Percentiles rank a stretch among this genome's conserved stretches.
Conservation (phyloP, 2,797 vertebrate species). For the Pipistrellus kuhlii region DNA sequence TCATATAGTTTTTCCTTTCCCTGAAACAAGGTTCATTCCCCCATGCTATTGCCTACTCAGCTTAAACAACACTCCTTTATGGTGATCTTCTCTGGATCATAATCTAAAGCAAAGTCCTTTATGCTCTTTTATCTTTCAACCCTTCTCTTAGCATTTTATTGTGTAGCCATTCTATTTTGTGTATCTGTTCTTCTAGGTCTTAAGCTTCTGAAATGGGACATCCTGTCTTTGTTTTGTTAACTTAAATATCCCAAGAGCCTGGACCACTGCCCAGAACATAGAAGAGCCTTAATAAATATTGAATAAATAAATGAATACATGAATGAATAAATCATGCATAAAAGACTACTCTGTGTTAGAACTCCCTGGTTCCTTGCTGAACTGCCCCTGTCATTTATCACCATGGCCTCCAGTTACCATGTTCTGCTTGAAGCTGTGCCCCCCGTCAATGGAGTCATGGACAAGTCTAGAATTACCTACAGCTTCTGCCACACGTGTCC, state of each 20-base stretch:
- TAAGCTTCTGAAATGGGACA: background rate
- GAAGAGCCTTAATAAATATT: background rate
- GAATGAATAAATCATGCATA: background rate
- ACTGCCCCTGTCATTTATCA: background rate
- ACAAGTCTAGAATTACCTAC: background rate
- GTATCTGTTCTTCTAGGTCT: background rate
- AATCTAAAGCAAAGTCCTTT: background rate
- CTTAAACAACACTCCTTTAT: background rate
- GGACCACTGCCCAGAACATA: background rate
- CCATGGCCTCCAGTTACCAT: background rate
- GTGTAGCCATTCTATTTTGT: background rate
- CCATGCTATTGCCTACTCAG: background rate
- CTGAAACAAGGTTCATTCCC: background rate
- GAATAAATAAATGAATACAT: background rate
- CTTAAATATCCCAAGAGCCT: background rate
- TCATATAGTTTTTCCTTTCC: background rate
- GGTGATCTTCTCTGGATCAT: background rate
- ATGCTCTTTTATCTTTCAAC: background rate
- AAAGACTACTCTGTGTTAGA: background rate
- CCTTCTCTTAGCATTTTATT: background rate
- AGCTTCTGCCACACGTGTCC: background rate
- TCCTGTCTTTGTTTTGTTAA: constrained; percentile 7
- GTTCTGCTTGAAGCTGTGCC: background rate
- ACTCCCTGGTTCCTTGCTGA: background rate
- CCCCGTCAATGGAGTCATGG: background rate